A percentile compares a stretch with the other conserved stretches of the same genome.
Evolutionary conservation across 2,888 invertebrate species (phyloP).

Genomic region (Lasioglossum calceatum): DNA sequence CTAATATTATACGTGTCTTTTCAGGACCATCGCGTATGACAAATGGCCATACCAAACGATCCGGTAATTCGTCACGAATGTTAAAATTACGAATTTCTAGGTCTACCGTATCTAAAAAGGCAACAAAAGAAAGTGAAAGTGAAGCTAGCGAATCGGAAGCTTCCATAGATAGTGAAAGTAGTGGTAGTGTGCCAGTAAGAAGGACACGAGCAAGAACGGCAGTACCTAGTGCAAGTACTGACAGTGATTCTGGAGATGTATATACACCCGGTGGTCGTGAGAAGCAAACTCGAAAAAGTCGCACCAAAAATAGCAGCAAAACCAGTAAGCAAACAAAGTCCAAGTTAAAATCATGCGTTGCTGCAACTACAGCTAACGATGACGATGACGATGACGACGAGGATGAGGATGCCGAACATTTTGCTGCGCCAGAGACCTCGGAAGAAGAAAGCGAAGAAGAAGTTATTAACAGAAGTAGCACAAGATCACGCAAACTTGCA

Average conservation of each 20-base stretch:
- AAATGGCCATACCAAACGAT: conserved; percentile 78
- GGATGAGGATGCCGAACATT: conserved; percentile 69
- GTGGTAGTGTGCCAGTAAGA: conserved; percentile 75
- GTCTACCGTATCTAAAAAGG: conserved; percentile 64
- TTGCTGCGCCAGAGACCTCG: conserved; percentile 62
- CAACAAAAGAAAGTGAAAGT: conserved; percentile 72
- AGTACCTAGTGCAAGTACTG: conserved; percentile 76
- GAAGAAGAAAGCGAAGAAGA: conserved; percentile 76
- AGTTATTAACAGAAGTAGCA: conserved; percentile 71
- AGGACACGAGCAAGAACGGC: conserved; percentile 76
- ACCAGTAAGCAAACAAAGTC: conserved; percentile 70
- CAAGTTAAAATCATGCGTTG: conserved; percentile 64
- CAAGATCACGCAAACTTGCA: conserved; percentile 70
- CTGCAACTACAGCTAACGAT: conserved; percentile 65
- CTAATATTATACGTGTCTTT: not conserved
- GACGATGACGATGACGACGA: conserved; percentile 71
- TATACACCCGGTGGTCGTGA: conserved; percentile 85
- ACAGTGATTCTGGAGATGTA: conserved; percentile 86
- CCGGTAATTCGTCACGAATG: conserved; percentile 69
- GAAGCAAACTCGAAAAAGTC: conserved; percentile 78
- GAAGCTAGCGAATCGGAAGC: conserved; percentile 78
- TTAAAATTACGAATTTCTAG: conserved; percentile 74
- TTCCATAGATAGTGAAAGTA: conserved; percentile 77
- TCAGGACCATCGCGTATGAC: conserved; percentile 81
- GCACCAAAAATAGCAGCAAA: conserved; percentile 78